Evolutionary conservation across 1,140 invertebrate genomes (phyloP).

Genomic region (Ooceraea biroi): DNA sequence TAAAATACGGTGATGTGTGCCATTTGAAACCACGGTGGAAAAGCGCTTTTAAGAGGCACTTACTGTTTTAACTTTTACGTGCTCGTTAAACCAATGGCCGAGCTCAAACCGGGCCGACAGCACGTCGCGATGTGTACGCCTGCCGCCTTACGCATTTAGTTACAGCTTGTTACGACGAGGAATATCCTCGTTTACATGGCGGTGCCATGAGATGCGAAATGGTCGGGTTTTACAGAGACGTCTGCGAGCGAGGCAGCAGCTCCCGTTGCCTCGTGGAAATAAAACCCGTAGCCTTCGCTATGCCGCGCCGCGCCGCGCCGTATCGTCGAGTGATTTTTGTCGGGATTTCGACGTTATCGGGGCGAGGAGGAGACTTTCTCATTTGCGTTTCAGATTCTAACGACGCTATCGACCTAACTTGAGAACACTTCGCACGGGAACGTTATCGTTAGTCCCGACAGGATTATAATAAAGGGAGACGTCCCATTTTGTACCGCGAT

Average conservation of each 20-base stretch:
- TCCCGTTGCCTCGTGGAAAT: slow-evolving; percentile 56
- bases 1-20: slow-evolving; percentile 70
- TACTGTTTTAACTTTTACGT: slow-evolving; percentile 81
- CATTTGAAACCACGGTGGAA: slow-evolving; percentile 75
- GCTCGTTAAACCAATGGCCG: slow-evolving; percentile 80
- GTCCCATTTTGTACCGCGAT: slow-evolving; percentile 45
- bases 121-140: slow-evolving; percentile 47
- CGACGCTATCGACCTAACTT: slow-evolving; percentile 68
- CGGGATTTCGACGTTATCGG: slow-evolving; percentile 67
- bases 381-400: slow-evolving; percentile 74
- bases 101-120: slow-evolving; percentile 63
- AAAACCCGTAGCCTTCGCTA: slow-evolving; percentile 67
- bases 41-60: slow-evolving; percentile 73
- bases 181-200: slow-evolving; percentile 70
- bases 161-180: slow-evolving; percentile 74
- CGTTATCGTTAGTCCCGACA: slow-evolving; percentile 61
- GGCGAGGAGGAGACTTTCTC: slow-evolving; percentile 48
- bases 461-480: slow-evolving; percentile 65
- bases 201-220: slow-evolving; percentile 45
- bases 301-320: slow-evolving; percentile 51
- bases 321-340: slow-evolving; percentile 69
- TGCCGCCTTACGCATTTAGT: slow-evolving; percentile 76
- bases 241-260: not conserved
- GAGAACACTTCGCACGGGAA: slow-evolving; percentile 67
- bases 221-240: slow-evolving; percentile 12